A percentile compares a stretch with the other conserved stretches of the same genome.
These are phyloP conservation scores for Palythoa heliodiscus DNA, from an alignment of 92 coral and sea anemone species.

Conservation along the genomic window DNA sequence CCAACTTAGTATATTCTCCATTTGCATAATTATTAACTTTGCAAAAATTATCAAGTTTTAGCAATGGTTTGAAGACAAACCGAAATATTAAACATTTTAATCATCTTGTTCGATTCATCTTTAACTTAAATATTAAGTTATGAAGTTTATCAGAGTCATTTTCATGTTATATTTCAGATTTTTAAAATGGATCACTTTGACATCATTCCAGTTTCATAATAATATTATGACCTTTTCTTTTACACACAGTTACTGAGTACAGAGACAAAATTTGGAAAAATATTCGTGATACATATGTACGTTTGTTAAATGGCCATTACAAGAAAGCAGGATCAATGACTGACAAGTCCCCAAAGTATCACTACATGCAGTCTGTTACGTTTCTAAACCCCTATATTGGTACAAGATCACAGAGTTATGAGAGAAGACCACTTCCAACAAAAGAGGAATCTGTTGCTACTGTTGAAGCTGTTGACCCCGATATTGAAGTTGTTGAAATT, in stretches of 20 bases:
- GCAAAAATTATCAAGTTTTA: too few species aligned
- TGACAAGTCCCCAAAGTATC: constrained; percentile 37
- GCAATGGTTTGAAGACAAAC: too few species aligned
- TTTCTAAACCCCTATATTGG: constrained; percentile 43
- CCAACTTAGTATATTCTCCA: too few species aligned
- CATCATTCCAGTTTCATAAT: too few species aligned
- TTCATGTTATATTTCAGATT: too few species aligned
- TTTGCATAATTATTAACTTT: too few species aligned
- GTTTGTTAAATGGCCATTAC: constrained; percentile 46
- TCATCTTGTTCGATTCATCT: too few species aligned
- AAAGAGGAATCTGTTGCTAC: constrained; percentile 21
- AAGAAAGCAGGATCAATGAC: constrained; percentile 42
- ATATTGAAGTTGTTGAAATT: constrained; percentile 31
- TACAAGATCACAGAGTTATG: constrained; percentile 41
- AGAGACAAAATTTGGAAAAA: constrained; percentile 73
- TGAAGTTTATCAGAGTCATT: too few species aligned
- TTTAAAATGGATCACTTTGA: too few species aligned
- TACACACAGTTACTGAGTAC: constrained; percentile 57
- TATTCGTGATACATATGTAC: constrained; percentile 66
- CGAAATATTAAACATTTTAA: too few species aligned
- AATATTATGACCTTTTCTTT: not conserved
- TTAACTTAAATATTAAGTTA: too few species aligned
- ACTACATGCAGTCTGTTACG: constrained; percentile 41
- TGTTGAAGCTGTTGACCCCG: constrained; percentile 20
- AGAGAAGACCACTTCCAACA: constrained; percentile 11